Evolutionary conservation across 2,888 invertebrate genomes (phyloP).

Genomic region (Xylota segnis): DNA sequence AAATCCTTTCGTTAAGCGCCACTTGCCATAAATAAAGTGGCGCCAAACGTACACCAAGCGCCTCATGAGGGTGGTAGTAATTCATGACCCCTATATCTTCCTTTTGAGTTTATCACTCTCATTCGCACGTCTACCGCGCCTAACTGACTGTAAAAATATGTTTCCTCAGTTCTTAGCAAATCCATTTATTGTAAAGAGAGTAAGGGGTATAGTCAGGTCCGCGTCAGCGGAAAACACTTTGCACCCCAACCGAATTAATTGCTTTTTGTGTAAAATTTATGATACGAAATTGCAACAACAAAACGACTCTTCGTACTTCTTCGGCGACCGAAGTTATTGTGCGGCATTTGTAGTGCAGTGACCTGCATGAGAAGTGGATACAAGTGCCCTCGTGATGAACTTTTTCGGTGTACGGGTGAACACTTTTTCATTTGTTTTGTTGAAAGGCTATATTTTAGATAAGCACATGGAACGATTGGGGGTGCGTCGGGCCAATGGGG

Average conservation of each 20-base stretch:
- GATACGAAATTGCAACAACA: slow-evolving; percentile 65
- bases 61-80: slow-evolving; percentile 36
- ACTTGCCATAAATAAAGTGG: slow-evolving; percentile 73
- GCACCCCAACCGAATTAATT: slow-evolving; percentile 62
- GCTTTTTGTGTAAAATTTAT: slow-evolving; percentile 69
- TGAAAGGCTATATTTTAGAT: slow-evolving; percentile 71
- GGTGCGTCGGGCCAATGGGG: not conserved
- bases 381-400: slow-evolving; percentile 62
- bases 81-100: slow-evolving; percentile 57
- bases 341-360: slow-evolving; percentile 8
- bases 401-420: slow-evolving; percentile 53
- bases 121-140: slow-evolving; percentile 71
- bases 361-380: slow-evolving; percentile 37
- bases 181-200: slow-evolving; percentile 24
- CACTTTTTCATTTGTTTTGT: slow-evolving; percentile 70
- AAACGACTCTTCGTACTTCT: slow-evolving; percentile 41
- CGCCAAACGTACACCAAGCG: slow-evolving; percentile 53
- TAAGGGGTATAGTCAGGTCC: slow-evolving; percentile 25
- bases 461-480: slow-evolving; percentile 17
- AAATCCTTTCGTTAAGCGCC: slow-evolving; percentile 68
- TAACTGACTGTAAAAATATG: slow-evolving; percentile 71
- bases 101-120: slow-evolving; percentile 69
- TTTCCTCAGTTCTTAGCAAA: slow-evolving; percentile 50
- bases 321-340: slow-evolving; percentile 16
- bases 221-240: slow-evolving; percentile 56